These are phyloP conservation scores for Arrhopalites spinosus DNA, from an alignment of 2,888 invertebrate genomes.

Conservation along the genomic window DNA sequence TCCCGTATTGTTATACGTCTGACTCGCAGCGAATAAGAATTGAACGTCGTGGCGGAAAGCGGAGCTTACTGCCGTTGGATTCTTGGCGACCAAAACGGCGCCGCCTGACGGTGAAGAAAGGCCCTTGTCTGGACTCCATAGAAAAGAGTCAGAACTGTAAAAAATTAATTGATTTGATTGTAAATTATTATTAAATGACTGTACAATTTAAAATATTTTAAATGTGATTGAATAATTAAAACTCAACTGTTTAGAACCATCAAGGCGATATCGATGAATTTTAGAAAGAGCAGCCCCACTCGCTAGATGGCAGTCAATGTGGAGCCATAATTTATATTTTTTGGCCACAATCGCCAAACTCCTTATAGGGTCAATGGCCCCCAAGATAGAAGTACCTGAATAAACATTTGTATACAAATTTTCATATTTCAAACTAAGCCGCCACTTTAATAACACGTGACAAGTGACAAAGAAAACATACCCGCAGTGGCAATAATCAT, in stretches of 20 bases:
- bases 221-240: background rate
- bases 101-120: background rate
- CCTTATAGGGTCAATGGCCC: conserved; percentile 18
- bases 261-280: background rate
- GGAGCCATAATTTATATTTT: conserved; percentile 20
- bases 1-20: background rate
- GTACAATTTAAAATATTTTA: background rate
- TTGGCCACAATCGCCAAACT: background rate
- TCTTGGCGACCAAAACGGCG: background rate
- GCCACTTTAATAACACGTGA: background rate
- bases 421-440: background rate
- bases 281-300: background rate
- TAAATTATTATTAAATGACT: background rate
- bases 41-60: background rate
- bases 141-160: conserved; percentile 19
- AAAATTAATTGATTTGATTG: background rate
- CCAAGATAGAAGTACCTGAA: conserved; percentile 19
- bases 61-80: background rate
- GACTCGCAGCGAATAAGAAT: background rate
- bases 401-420: background rate
- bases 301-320: conserved; percentile 13
- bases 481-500: conserved; percentile 31
- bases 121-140: conserved; percentile 13
- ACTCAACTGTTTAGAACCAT: background rate
- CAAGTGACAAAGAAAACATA: background rate